A percentile compares a stretch with the other conserved stretches of the same genome.
phyloP scores from a whole-genome alignment of 2,797 vertebrate species.

The Microcaecilia unicolor region DNA sequence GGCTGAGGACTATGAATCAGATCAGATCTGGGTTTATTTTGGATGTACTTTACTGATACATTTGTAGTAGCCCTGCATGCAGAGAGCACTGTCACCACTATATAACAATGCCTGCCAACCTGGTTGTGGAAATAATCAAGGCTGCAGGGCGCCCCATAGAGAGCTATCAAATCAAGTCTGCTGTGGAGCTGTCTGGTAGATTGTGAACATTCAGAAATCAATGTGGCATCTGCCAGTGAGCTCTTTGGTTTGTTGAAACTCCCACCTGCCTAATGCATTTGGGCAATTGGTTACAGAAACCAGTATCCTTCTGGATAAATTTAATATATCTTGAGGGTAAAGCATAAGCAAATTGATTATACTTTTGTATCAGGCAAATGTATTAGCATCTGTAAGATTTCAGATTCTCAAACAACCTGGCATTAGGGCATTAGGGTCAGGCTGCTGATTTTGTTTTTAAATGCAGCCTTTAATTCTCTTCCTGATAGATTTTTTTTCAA shows the following conservation, averaged over 20 bases:
- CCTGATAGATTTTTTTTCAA: no score
- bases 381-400: conserved; percentile 35
- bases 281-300: conserved; percentile 42
- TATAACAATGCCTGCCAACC: conserved; percentile 35
- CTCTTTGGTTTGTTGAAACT: conserved; percentile 42
- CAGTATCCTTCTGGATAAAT: conserved; percentile 43
- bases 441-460: no score
- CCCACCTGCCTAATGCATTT: conserved; percentile 45
- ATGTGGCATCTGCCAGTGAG: conserved; percentile 41
- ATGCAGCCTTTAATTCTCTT: no score
- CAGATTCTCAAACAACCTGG: conserved; percentile 20
- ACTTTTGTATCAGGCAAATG: conserved; percentile 32
- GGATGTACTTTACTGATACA: conserved; percentile 2
- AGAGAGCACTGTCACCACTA: conserved; percentile 19
- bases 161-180: conserved; percentile 50
- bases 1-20: conserved; percentile 2
- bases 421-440: conserved; percentile 4
- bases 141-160: conserved; percentile 42
- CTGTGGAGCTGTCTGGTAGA: conserved; percentile 45
- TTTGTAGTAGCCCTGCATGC: conserved; percentile 24
- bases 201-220: conserved; percentile 49
- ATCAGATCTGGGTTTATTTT: conserved; percentile 1
- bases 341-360: conserved; percentile 36
- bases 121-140: conserved; percentile 44
- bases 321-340: conserved; percentile 35